Base-by-base conservation (phyloP, 2,113 vertebrate species). In the Neogale vison region DNA sequence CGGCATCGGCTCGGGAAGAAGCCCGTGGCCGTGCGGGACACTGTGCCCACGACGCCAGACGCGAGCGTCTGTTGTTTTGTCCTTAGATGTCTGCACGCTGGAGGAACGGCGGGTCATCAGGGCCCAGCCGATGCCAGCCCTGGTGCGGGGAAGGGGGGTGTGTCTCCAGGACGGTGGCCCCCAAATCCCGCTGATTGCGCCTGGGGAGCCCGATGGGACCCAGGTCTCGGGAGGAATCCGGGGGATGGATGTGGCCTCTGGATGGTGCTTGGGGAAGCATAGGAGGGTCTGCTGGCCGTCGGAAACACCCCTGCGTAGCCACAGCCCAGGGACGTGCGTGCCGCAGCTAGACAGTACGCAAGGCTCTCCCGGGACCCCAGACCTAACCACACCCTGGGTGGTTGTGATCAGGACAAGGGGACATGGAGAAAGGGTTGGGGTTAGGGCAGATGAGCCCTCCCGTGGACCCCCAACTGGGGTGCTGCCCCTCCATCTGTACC, bases 71-170 rank as follows among this genome's bases (percentile, higher is more conserved):
- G 23, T 26, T 34, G 12, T 34, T 52, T 10, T 52, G 4, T n/a
- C 0, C 36, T 29, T 0, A 7, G 69, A 42, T 1, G 21, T 59
- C 24, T 47, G 23, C 39, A 12, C 1, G 57, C 20, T 7, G 39
- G 11, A 3, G 18, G 9, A 18, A 47, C 0, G 39, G 7, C 9
- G 1, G 31, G 61, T 47, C 42, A 10, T 42, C 23, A 15, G 55
- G 42, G 42, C 12, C 0, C 7, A 1, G 14, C 57, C 31, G 0
- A 1, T n/a, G 29, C 12, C 29, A 14, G 9, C 0, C 15, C 20
- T 8, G 6, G 34, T 5, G 24, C 21, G 45, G 0, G 3, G 74
- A 80, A 80, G 4, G 2, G 81, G 39, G 39, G 10, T 4, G 29
- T 10, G 39, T 21, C 76, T 7, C 6, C 14, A 17, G 36, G 21